A percentile compares a stretch with the other conserved stretches of the same genome.
These are phyloP conservation scores for Mythimna ferrago DNA, from an alignment of 2,888 invertebrate species.

Conservation along the genomic window DNA sequence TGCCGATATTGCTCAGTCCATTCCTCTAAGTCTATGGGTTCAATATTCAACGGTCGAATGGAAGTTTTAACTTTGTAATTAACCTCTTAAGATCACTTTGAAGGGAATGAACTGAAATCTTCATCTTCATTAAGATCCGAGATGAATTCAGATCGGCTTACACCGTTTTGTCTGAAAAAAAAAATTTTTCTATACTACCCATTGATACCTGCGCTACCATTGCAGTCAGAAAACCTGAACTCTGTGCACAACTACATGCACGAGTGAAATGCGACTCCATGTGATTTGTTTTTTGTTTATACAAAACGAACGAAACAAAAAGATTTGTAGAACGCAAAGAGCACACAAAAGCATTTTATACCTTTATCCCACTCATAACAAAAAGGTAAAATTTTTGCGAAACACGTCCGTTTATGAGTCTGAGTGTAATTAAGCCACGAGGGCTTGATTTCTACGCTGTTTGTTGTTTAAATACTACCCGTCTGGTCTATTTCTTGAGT, in stretches of 20 bases:
- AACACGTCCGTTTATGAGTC: too few relatives aligned
- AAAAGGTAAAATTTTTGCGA: too few relatives aligned
- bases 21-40: not conserved
- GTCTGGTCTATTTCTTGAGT: not conserved
- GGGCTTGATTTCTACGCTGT: too few relatives aligned
- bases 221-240: too few relatives aligned
- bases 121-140: constrained; percentile 39
- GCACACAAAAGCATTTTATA: too few relatives aligned
- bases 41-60: constrained; percentile 30
- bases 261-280: too few relatives aligned
- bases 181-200: constrained; percentile 21
- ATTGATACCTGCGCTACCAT: not conserved
- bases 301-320: too few relatives aligned
- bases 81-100: constrained; percentile 35
- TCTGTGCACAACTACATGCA: too few relatives aligned
- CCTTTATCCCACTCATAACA: too few relatives aligned
- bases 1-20: not conserved
- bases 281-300: too few relatives aligned
- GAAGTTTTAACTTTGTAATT: constrained; percentile 42
- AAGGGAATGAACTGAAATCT: constrained; percentile 33
- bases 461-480: not conserved
- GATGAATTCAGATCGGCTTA: constrained; percentile 43
- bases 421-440: too few relatives aligned
- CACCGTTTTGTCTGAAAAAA: constrained; percentile 30
- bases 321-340: too few relatives aligned